Evolutionary conservation across 2,113 vertebrate genomes (phyloP).

Genomic region (Dromas ardeola): DNA sequence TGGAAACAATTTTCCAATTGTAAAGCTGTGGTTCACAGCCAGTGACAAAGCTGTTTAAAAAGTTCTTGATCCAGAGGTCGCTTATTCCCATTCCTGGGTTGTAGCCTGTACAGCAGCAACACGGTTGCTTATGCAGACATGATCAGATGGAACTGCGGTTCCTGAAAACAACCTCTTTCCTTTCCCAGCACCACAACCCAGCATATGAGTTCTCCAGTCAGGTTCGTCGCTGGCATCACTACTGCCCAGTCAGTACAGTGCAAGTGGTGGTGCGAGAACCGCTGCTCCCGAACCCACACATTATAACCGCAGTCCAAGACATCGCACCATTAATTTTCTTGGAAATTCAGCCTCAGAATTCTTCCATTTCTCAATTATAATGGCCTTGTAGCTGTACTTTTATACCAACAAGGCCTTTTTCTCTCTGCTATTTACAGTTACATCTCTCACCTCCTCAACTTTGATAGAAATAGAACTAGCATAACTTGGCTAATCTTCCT

Average conservation of each 20-base stretch:
- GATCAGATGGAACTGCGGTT: background rate
- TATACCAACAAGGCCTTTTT: background rate
- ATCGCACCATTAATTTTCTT: background rate
- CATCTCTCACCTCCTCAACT: background rate
- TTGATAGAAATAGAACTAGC: background rate
- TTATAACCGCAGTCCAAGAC: background rate
- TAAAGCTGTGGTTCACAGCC: background rate
- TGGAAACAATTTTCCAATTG: background rate
- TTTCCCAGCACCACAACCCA: background rate
- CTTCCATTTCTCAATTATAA: background rate
- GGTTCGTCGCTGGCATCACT: background rate
- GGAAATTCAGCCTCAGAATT: background rate
- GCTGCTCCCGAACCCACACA: background rate
- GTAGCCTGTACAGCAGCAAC: background rate
- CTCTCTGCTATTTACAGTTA: background rate
- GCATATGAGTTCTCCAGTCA: background rate
- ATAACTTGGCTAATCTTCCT: background rate
- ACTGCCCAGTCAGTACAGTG: accelerated
- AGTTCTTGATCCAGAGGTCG: background rate
- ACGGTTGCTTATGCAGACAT: background rate
- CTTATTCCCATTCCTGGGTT: background rate
- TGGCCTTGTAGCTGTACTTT: background rate
- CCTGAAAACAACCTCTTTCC: background rate
- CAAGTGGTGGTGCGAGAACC: background rate
- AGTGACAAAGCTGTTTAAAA: background rate